phyloP scores from a whole-genome alignment of 35 echinoderm and acorn worm species.

The Eucidaris tribuloides region DNA sequence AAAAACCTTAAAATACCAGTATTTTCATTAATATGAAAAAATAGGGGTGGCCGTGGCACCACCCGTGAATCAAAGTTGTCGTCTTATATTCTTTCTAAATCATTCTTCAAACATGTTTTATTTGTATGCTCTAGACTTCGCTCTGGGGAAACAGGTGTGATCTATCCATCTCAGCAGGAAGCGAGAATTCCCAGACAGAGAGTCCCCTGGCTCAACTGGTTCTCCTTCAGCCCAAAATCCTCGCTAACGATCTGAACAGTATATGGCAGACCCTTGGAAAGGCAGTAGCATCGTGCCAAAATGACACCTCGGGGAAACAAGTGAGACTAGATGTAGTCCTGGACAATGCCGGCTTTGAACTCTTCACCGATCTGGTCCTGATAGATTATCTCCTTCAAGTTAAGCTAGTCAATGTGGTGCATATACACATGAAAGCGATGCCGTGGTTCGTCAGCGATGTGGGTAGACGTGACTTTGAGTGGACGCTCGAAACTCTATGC shows the following conservation, averaged over 20 bases:
- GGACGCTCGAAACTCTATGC: constrained; percentile 62
- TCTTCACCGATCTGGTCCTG: constrained; percentile 88
- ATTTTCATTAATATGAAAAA: too few species aligned
- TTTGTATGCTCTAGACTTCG: constrained; percentile 53
- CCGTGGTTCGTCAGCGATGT: constrained; percentile 99
- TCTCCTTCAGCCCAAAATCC: constrained; percentile 56
- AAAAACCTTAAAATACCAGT: too few species aligned
- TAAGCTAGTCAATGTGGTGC: constrained; percentile 39
- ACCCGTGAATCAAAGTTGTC: too few species aligned
- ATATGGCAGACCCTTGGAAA: constrained; percentile 46
- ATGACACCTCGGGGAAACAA: background rate
- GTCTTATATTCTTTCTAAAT: background rate
- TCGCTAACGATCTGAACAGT: constrained; percentile 62
- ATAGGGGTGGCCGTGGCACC: too few species aligned
- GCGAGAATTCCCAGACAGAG: constrained; percentile 85
- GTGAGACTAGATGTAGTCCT: constrained; percentile 83
- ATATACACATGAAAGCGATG: constrained; percentile 91
- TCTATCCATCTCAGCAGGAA: constrained; percentile 90
- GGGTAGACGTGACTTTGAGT: constrained; percentile 56
- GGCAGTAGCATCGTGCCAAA: background rate
- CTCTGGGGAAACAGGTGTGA: constrained; percentile 99
- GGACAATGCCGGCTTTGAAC: constrained; percentile 97
- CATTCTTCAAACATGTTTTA: background rate
- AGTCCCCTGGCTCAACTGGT: constrained; percentile 68
- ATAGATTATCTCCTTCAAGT: constrained; percentile 59